Conservation (phyloP, 2,888 invertebrate genomes). For the Ophion costatus region DNA sequence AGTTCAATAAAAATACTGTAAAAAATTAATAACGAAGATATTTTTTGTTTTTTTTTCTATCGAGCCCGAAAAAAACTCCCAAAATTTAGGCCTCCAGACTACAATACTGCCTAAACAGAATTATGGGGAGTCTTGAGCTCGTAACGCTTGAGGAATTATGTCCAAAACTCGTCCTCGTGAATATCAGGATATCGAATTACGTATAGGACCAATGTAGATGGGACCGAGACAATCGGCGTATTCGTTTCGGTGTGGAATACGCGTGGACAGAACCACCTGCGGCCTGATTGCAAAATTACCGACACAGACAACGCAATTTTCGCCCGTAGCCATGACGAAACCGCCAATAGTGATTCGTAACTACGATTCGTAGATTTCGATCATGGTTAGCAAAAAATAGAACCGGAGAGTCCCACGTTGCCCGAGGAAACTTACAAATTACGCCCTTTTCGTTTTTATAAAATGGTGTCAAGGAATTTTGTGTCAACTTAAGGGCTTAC, state of each 20-base stretch:
- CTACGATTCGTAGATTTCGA: neutral
- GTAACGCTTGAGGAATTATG: neutral
- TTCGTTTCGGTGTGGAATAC: constrained; percentile 35
- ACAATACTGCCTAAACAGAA: neutral
- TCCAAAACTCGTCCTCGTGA: neutral
- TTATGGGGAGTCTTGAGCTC: neutral
- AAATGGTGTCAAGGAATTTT: neutral
- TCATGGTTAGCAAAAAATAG: neutral
- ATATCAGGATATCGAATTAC: constrained; percentile 19
- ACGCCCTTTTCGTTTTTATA: no score
- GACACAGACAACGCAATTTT: constrained; percentile 74
- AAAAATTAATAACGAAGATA: no score
- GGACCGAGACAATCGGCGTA: constrained; percentile 12
- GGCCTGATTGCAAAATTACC: constrained; percentile 78
- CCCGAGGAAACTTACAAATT: neutral
- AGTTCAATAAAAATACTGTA: no score
- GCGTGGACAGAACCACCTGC: constrained; percentile 73
- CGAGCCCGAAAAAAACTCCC: no score
- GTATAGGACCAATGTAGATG: neutral
- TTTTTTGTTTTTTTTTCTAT: no score
- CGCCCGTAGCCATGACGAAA: constrained; percentile 56
- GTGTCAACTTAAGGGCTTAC: no score
- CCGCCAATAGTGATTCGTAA: constrained; percentile 68
- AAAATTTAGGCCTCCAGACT: no score
- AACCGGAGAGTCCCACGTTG: neutral